Base-by-base conservation (phyloP, 1,140 invertebrate genomes). In the Diachasmimorpha longicaudata region DNA sequence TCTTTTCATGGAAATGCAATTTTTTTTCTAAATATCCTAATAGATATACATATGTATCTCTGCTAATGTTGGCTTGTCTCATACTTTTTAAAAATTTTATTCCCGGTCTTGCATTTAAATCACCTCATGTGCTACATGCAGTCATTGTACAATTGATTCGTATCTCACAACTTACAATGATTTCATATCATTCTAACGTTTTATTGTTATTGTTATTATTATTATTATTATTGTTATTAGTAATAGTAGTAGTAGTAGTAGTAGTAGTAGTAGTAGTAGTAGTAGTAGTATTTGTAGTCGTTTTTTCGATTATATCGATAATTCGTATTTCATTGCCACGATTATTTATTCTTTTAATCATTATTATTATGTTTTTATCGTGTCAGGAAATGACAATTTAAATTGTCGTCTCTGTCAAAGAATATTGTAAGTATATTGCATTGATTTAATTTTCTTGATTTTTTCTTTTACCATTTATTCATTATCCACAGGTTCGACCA, bases 21-120 rank as follows among this genome's bases (percentile, higher is more conserved):
- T 75, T 52, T 77, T 48, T 74, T 72, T 70, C n/a, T 77, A 80
- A 83, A 84, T 84, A 84, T n/a, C n/a, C 80, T 83, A 81, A 83
- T 84, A 83, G 52, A 75, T 74, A 67, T 67, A 52, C 72, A 67
- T 67, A 52, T 36, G 36, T 69, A 70, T 72, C 31, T 31, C 37
- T 72, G 10, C 48, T 52, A 37, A 39, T 69, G 44, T 55, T 70
- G 66, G 52, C 74, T 72, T 72, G 58, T 72, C 70, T 80, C 55
- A 71, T 63, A 39, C 13, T 73, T 44, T 58, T 58, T n/a, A 16
- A 31, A 23, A 72, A 63, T 13, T 21, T 66, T 63, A 21, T 73
- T 63, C 66, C 36, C 21, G 23, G 39, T 73, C 31, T 73, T 37
- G 9, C 16, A 21, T 23, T 73, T 66, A 5, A 31, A 72, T 52